phyloP scores from a whole-genome alignment of 1,140 invertebrate genomes.

The Rhyzopertha dominica region DNA sequence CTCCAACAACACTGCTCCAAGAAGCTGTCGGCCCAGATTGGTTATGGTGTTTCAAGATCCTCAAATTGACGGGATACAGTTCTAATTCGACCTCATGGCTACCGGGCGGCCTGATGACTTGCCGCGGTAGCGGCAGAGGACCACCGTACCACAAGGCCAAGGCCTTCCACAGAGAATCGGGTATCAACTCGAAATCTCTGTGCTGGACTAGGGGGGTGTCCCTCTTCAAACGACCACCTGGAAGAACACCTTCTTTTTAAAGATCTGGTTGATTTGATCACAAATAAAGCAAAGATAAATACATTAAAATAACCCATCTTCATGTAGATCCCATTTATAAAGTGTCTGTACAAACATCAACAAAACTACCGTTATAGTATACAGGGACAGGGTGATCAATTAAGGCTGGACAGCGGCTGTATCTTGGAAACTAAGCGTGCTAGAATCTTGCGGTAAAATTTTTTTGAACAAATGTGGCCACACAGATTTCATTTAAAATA shows the following conservation, averaged over 20 bases:
- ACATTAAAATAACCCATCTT: no score
- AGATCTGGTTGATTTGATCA: neutral
- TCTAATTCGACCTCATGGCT: constrained; percentile 66
- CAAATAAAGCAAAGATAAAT: no score
- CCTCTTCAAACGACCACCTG: constrained; percentile 65
- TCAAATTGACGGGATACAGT: constrained; percentile 72
- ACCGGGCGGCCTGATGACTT: constrained; percentile 52
- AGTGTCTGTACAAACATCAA: no score
- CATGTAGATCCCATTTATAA: no score
- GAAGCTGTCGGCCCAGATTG: constrained; percentile 24
- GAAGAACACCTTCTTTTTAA: constrained; percentile 1
- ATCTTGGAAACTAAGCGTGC: no score
- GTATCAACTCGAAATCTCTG: constrained; percentile 77
- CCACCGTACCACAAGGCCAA: constrained; percentile 81
- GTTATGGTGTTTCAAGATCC: constrained; percentile 65
- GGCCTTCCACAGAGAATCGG: constrained; percentile 80
- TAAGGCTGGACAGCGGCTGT: no score
- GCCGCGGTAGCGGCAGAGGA: constrained; percentile 71
- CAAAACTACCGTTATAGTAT: no score
- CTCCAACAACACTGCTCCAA: constrained; percentile 39
- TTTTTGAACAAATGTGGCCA: no score
- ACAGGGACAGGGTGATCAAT: no score
- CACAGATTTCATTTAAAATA: no score
- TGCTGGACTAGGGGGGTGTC: constrained; percentile 64
- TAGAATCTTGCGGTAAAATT: no score